Conservation (phyloP, 2,113 vertebrate species). For the Sinocyclocheilus rhinocerous region DNA sequence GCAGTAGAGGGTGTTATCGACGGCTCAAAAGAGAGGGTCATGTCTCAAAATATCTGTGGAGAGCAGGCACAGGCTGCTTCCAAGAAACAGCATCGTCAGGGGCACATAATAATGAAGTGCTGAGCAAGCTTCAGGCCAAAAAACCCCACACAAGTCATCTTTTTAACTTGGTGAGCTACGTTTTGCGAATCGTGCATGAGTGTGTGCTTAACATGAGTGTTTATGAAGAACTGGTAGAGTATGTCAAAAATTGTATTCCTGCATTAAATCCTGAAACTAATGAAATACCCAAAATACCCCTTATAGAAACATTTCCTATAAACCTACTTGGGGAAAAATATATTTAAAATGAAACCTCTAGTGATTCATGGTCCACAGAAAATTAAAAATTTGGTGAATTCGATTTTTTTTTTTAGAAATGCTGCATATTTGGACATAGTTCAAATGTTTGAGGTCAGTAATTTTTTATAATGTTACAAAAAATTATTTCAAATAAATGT, state of each 20-base stretch:
- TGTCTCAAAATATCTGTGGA: background rate
- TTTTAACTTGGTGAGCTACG: background rate
- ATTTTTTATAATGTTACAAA: background rate
- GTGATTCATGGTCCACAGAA: background rate
- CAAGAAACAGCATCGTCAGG: slow-evolving; percentile 27
- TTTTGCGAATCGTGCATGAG: background rate
- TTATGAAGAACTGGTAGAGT: background rate
- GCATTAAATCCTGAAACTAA: background rate
- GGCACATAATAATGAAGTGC: slow-evolving; percentile 59
- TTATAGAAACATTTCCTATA: background rate
- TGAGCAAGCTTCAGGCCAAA: slow-evolving; percentile 55
- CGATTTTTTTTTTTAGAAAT: background rate
- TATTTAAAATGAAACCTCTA: background rate
- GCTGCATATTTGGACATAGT: background rate
- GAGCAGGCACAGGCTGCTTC: background rate
- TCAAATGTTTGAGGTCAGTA: background rate
- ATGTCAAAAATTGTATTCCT: background rate
- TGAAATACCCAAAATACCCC: background rate
- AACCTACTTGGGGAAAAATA: background rate
- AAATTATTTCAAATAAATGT: background rate
- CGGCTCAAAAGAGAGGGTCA: background rate
- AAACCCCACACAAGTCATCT: background rate
- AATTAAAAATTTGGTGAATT: background rate
- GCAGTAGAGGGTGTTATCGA: background rate
- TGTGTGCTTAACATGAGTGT: background rate